Evolutionary conservation across 2,113 vertebrate species (phyloP).

Genomic region (Apodemus sylvaticus): DNA sequence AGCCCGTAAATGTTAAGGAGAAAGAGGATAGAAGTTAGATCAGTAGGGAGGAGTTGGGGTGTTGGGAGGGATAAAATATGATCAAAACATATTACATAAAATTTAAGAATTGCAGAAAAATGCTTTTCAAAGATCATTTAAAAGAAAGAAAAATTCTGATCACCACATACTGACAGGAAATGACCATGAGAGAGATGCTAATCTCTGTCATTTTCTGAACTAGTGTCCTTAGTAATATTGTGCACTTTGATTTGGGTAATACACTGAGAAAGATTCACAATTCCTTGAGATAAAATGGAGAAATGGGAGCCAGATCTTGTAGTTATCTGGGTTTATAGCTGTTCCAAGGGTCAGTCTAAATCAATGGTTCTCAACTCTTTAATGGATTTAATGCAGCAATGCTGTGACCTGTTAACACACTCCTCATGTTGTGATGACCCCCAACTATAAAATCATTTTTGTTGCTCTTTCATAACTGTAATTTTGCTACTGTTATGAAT

Average conservation of each 20-base stretch:
- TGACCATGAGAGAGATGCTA: not conserved
- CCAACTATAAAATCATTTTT: not conserved
- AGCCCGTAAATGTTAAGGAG: not conserved
- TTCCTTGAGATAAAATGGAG: not conserved
- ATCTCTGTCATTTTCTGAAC: not conserved
- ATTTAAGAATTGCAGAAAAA: not conserved
- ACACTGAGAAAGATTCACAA: not conserved
- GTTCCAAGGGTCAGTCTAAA: not conserved
- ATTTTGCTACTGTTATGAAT: not conserved
- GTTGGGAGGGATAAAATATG: not conserved
- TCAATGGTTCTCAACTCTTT: not conserved
- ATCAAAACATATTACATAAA: not conserved
- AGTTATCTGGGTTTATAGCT: not conserved
- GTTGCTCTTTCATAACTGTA: not conserved
- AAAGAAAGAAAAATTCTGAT: constrained; percentile 35
- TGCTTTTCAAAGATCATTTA: constrained; percentile 1
- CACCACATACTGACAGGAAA: not conserved
- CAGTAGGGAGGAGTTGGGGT: not conserved
- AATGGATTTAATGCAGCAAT: not conserved
- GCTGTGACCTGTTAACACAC: not conserved
- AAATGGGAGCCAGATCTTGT: not conserved
- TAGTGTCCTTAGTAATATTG: not conserved
- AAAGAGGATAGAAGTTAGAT: not conserved
- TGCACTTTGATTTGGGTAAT: not conserved
- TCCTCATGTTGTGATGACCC: not conserved